Conservation (phyloP, 2,113 vertebrate genomes). For the Chiloscyllium plagiosum region DNA sequence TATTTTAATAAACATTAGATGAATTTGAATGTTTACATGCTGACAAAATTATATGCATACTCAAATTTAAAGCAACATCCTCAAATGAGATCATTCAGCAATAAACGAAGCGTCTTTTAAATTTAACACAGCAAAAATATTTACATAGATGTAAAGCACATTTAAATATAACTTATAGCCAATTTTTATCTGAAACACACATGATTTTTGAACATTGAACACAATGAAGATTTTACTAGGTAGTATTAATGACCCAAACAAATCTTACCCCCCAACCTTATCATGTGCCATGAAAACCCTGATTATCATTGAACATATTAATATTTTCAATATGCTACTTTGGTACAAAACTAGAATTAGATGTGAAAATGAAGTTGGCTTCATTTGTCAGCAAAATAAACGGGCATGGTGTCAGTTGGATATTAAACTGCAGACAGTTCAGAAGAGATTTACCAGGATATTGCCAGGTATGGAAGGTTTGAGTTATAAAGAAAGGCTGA, state of each 20-base stretch:
- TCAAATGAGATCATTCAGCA: not conserved
- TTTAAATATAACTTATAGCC: not conserved
- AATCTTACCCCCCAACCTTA: not conserved
- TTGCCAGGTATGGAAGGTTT: too few species aligned
- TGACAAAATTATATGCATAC: not conserved
- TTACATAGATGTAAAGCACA: not conserved
- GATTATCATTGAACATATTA: not conserved
- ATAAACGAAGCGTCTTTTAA: not conserved
- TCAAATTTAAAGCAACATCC: not conserved
- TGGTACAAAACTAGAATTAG: not conserved
- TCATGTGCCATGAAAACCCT: not conserved
- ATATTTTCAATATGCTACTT: too few species aligned
- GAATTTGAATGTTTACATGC: not conserved
- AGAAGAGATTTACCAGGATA: too few species aligned
- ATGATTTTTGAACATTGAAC: not conserved
- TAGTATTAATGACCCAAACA: not conserved
- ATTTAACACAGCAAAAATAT: not conserved
- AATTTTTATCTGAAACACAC: not conserved
- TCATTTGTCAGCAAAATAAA: not conserved
- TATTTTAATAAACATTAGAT: conserved; percentile 26
- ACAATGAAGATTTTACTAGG: not conserved
- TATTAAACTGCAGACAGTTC: too few species aligned
- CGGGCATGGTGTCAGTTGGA: too few species aligned
- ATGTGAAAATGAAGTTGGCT: not conserved
- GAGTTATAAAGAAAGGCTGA: too few species aligned